Percentiles rank a stretch among this genome's conserved stretches.
These are phyloP conservation scores for Okapia johnstoni DNA, from an alignment of 2,113 vertebrate species.

Conservation along the genomic window DNA sequence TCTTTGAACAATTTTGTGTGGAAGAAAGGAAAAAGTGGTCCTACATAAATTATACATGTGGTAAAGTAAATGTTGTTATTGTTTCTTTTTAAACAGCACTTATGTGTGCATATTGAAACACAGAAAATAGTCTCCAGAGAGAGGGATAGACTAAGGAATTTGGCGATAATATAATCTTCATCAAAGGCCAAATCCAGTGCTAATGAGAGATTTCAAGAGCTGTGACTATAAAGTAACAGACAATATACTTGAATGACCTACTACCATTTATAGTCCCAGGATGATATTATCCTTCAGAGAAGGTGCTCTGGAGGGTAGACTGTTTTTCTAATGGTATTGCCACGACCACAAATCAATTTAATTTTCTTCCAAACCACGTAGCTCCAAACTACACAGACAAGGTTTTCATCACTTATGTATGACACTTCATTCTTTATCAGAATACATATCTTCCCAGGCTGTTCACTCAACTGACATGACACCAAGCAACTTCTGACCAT, in stretches of 20 bases:
- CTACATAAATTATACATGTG: neutral
- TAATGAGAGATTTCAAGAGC: slow-evolving; percentile 3
- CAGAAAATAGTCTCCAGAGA: neutral
- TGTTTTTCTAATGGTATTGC: neutral
- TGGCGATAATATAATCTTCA: neutral
- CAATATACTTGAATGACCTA: neutral
- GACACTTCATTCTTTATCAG: neutral
- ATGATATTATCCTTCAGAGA: neutral
- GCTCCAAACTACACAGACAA: neutral
- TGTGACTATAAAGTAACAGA: neutral
- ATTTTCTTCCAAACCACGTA: neutral
- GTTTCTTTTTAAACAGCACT: neutral
- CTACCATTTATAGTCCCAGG: neutral
- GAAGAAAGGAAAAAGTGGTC: neutral
- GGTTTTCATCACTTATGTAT: neutral
- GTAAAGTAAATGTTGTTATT: neutral
- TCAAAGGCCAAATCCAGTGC: neutral
- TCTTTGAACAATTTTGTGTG: neutral
- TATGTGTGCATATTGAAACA: neutral
- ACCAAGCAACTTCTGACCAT: neutral
- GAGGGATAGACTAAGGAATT: neutral
- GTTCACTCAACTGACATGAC: neutral
- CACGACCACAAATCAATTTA: neutral
- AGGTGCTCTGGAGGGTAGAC: neutral
- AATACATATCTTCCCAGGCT: neutral